Percentiles rank a stretch among this genome's conserved stretches.
Conservation (phyloP, 2,888 invertebrate genomes). For the Blastobasis adustella region DNA sequence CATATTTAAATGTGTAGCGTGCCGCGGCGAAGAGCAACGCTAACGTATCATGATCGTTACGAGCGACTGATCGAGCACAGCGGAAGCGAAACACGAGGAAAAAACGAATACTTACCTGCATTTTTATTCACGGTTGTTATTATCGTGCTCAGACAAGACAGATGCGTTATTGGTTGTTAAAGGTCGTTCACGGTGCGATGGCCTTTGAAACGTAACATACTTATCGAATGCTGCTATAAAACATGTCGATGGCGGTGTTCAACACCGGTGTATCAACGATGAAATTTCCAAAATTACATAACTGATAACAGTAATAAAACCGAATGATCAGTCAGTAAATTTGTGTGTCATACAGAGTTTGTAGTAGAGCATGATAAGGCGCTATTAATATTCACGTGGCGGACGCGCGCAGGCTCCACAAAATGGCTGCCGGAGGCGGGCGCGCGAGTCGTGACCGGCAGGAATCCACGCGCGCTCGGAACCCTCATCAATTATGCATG, state of each 20-base stretch:
- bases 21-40: conserved; percentile 41
- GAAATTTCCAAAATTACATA: no score
- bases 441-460: conserved; percentile 64
- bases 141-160: conserved; percentile 14
- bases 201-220: no score
- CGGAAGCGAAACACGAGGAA: conserved; percentile 39
- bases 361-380: conserved; percentile 42
- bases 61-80: conserved; percentile 38
- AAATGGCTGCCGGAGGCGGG: conserved; percentile 65
- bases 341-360: conserved; percentile 4
- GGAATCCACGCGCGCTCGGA: conserved; percentile 64
- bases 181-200: no score
- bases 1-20: conserved; percentile 54
- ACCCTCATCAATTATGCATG: conserved; percentile 74
- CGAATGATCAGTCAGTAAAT: no score
- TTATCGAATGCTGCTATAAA: no score
- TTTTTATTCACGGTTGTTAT: conserved; percentile 31
- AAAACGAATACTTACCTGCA: conserved; percentile 20
- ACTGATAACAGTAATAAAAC: no score
- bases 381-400: conserved; percentile 60
- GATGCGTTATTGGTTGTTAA: no score
- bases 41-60: conserved; percentile 47
- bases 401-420: conserved; percentile 58
- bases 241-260: no score
- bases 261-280: no score